A percentile compares a stretch with the other conserved stretches of the same genome.
Evolutionary conservation across 2,797 vertebrate species (phyloP).

Genomic region (Orestias chungarensis): DNA sequence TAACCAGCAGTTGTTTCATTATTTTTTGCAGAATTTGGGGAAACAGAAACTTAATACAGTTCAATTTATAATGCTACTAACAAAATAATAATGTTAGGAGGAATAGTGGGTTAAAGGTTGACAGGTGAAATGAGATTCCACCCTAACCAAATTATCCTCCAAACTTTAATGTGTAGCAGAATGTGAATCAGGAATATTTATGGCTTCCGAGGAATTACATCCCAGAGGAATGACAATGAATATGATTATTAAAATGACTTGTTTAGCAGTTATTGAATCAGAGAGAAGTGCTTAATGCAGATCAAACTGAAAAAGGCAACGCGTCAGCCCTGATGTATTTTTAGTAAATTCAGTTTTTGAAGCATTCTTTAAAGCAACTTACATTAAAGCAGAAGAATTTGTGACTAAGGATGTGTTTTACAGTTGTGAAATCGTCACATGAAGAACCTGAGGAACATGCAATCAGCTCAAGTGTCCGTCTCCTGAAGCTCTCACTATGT

Average conservation of each 20-base stretch:
- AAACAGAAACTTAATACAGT: too few species aligned
- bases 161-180: slow-evolving; percentile 51
- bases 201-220: slow-evolving; percentile 69
- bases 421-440: slow-evolving; percentile 41
- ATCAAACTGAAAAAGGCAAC: slow-evolving; percentile 64
- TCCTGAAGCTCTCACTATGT: slow-evolving; percentile 53
- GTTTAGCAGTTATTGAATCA: slow-evolving; percentile 75
- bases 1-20: too few species aligned
- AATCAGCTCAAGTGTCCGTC: slow-evolving; percentile 56
- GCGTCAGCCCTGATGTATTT: slow-evolving; percentile 74
- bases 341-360: slow-evolving; percentile 70
- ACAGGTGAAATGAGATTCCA: background rate
- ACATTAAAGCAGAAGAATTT: slow-evolving; percentile 72
- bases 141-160: slow-evolving; percentile 28
- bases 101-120: background rate
- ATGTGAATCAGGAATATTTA: slow-evolving; percentile 68
- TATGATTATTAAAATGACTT: slow-evolving; percentile 73
- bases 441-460: slow-evolving; percentile 48
- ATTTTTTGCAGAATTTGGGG: too few species aligned
- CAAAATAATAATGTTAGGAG: background rate
- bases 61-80: too few species aligned
- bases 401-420: slow-evolving; percentile 60
- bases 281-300: slow-evolving; percentile 73
- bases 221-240: slow-evolving; percentile 66
- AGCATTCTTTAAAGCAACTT: slow-evolving; percentile 59